These are phyloP conservation scores for Tetragonula clypearis DNA, from an alignment of 1,140 invertebrate genomes.

Conservation along the genomic window DNA sequence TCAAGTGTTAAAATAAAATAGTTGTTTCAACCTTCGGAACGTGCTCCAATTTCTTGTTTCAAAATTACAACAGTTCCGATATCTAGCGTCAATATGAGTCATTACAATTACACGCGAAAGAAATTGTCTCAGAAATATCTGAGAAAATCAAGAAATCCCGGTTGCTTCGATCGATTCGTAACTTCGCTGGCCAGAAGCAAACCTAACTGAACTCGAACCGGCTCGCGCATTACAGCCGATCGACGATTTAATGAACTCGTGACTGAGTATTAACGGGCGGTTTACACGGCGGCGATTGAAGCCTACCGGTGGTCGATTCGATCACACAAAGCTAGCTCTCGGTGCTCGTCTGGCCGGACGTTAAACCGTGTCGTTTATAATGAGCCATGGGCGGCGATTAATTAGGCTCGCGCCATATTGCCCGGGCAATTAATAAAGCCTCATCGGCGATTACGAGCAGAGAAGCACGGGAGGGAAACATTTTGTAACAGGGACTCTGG, in stretches of 20 bases:
- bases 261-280: constrained; percentile 12
- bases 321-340: constrained; percentile 11
- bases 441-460: constrained; percentile 36
- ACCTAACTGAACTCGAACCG: too few species aligned
- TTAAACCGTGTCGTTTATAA: constrained; percentile 45
- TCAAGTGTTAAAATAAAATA: too few species aligned
- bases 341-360: neutral
- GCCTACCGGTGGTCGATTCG: neutral
- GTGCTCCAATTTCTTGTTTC: too few species aligned
- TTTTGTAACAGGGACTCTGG: neutral
- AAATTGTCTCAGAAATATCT: too few species aligned
- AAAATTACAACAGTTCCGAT: too few species aligned
- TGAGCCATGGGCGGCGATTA: constrained; percentile 34
- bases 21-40: too few species aligned
- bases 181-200: too few species aligned
- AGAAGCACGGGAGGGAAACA: neutral
- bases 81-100: too few species aligned
- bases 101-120: too few species aligned
- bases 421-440: constrained; percentile 48
- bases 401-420: constrained; percentile 51
- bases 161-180: too few species aligned
- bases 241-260: constrained; percentile 46
- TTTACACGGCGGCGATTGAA: constrained; percentile 34
- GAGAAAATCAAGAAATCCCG: too few species aligned
- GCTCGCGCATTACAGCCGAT: constrained; percentile 1